Conservation (phyloP, 2,888 invertebrate species). For the Pristionchus fissidentatus region DNA sequence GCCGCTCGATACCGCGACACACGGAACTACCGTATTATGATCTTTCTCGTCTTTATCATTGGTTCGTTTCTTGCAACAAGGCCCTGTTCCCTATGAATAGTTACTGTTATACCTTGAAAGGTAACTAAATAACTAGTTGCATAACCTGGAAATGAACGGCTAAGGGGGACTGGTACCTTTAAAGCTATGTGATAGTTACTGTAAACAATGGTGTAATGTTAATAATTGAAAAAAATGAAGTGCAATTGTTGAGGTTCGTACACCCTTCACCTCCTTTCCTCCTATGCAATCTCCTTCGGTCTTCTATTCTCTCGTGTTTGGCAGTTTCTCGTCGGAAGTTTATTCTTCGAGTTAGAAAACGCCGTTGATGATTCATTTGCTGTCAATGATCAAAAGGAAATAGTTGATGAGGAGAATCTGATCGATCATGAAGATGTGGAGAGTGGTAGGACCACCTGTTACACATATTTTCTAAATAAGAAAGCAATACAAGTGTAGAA, state of each 20-base stretch:
- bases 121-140: background rate
- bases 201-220: background rate
- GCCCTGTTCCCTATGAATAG: too few species aligned
- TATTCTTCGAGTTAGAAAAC: too few species aligned
- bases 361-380: too few species aligned
- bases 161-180: background rate
- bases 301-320: slow-evolving; percentile 8
- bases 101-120: background rate
- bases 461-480: too few species aligned
- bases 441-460: too few species aligned
- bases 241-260: background rate
- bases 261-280: background rate
- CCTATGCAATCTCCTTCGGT: background rate
- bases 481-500: too few species aligned
- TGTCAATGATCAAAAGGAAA: too few species aligned
- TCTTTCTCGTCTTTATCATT: background rate
- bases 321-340: slow-evolving; percentile 24
- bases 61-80: too few species aligned
- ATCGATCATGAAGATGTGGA: too few species aligned
- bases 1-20: background rate
- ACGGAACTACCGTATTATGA: background rate
- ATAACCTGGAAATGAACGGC: background rate
- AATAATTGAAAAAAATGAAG: background rate
- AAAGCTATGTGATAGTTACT: background rate
- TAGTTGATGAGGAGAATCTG: too few species aligned